Evolutionary conservation across 2,113 vertebrate species (phyloP), one percentile per base, ranked within the genome.

Genomic region (Bos indicus): DNA sequence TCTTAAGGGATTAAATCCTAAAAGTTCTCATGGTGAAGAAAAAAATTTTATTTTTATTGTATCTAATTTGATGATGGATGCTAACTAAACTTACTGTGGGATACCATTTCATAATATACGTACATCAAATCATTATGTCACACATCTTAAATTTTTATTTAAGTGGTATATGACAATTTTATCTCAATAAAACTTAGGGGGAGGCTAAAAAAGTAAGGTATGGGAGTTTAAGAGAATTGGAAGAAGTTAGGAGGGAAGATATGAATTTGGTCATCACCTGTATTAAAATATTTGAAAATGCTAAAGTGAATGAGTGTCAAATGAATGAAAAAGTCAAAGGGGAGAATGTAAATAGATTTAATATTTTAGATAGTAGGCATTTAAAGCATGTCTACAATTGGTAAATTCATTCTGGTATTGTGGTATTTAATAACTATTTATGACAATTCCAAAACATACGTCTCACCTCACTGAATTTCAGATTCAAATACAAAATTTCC

Each of bases 281-380:
- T 88, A 88, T 67, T 88, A 96, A 77, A 83, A 88, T 64, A 89
- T 59, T 67, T 85, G 33, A 89, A 94, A 95, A 51, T 59, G 74
- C 51, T 81, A 12, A 87, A 71, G 28, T 82, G 11, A 87, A n/a
- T 46, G 51, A 80, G 17, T 60, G 40, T 67, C 54, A 77, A 96
- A 57, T 33, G 14, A 96, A 78, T 40, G 19, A 64, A 8, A 77
- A 12, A 52, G 23, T 67, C 40, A 90, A 85, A 93, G 21, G 80
- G 88, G 7, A 64, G 11, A 87, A 81, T 74, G 13, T 85, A 78
- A 91, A 91, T 7, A 94, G 23, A 87, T 82, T 87, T 60, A 74
- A 36, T 60, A 54, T 94, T 88, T 94, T 91, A 62, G 36, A 64
- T 48, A 71, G 14, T 8, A 46, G 43, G 15, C 19, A 95, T 85